phyloP scores from a whole-genome alignment of 2,113 vertebrate species.

The Noctilio leporinus region DNA sequence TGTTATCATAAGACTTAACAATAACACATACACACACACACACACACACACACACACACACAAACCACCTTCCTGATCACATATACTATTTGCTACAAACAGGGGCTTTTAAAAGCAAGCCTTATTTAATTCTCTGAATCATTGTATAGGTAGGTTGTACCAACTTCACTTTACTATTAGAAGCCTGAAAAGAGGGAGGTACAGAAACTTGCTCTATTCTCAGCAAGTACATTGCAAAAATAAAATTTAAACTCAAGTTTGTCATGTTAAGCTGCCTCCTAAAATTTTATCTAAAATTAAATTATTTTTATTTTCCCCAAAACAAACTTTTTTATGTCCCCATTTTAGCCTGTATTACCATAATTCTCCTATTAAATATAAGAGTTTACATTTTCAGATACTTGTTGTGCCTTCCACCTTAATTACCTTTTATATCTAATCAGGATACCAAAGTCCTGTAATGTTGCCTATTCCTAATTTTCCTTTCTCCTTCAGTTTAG shows the following conservation, averaged over 20 bases:
- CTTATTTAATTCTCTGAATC: not conserved
- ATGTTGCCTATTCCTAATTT: not conserved
- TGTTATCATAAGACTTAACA: not conserved
- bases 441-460: not conserved
- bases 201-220: not conserved
- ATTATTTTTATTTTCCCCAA: not conserved
- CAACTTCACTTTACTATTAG: not conserved
- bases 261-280: not conserved
- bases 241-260: not conserved
- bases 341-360: not conserved
- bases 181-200: not conserved
- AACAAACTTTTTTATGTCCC: not conserved
- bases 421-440: not conserved
- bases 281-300: slow-evolving; percentile 28
- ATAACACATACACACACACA: too few species aligned
- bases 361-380: not conserved
- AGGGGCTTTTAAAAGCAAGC: not conserved
- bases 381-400: not conserved
- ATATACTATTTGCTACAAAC: not conserved
- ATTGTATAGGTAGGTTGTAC: not conserved
- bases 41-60: too few species aligned
- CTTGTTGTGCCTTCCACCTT: not conserved
- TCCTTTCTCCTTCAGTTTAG: not conserved
- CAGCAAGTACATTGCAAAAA: not conserved
- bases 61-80: not conserved